A percentile compares a stretch with the other conserved stretches of the same genome.
These are phyloP conservation scores for Acrobasis consociella DNA, from an alignment of 2,888 invertebrate genomes.

Conservation along the genomic window DNA sequence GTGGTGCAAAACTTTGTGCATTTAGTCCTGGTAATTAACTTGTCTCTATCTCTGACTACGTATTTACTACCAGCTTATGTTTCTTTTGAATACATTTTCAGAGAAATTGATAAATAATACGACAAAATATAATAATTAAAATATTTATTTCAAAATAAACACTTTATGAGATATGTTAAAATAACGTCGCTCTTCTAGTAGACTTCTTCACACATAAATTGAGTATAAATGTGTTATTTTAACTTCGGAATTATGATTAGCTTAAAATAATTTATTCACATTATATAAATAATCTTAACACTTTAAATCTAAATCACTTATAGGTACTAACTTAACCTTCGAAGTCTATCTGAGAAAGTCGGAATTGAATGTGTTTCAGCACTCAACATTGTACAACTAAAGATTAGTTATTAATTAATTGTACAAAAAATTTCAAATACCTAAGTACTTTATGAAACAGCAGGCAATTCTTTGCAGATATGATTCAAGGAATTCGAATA, in stretches of 20 bases:
- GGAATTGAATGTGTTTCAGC: constrained; percentile 10
- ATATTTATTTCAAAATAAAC: constrained; percentile 56
- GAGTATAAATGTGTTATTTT: constrained; percentile 39
- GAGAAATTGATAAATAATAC: no score
- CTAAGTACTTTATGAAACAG: constrained; percentile 8
- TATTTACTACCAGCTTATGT: no score
- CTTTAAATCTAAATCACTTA: constrained; percentile 32
- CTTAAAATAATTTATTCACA: constrained; percentile 44
- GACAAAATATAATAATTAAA: constrained; percentile 32
- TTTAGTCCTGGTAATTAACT: no score
- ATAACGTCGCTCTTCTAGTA: constrained; percentile 28
- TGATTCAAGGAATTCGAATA: constrained; percentile 14
- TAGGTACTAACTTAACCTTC: constrained; percentile 14
- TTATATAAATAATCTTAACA: constrained; percentile 51
- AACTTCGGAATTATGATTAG: constrained; percentile 27
- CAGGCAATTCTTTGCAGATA: constrained; percentile 8
- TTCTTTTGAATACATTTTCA: no score
- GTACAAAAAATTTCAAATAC: not conserved
- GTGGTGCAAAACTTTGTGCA: no score
- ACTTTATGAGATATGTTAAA: constrained; percentile 47
- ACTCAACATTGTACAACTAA: not conserved
- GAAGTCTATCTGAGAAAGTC: constrained; percentile 16
- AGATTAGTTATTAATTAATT: not conserved
- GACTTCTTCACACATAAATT: constrained; percentile 42
- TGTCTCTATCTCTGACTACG: no score